Base-by-base conservation (phyloP, 1,140 invertebrate genomes). In the Hormaphis cornu region DNA sequence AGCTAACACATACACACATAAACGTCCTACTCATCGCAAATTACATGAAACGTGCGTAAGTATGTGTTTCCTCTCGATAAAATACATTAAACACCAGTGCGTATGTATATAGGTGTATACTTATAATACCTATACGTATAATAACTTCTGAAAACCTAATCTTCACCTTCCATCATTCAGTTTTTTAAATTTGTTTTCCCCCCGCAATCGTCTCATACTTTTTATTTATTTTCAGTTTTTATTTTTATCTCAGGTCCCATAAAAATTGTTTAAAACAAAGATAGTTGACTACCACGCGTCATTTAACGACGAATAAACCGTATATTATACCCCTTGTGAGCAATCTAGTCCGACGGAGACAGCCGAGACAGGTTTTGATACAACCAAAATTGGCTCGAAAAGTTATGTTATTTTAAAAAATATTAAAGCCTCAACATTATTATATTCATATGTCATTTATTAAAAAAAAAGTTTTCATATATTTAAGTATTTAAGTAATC, bases 21-120 rank as follows among this genome's bases (percentile, higher is more conserved):
- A 5, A 24, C 7, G 33, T 12, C 5, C 20, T 12, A 56, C 33
- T 28, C 10, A n/a, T 26, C 12, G 54, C 24, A n/a, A 22, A 37
- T 58, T 5, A 14, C 4, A 16, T 44, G 26, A n/a, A 61, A 40
- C 40, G 40, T 28, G 24, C 46, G n/a, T 46, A 30, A 7, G 42
- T 14, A 18, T n/a, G 42, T 44, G 42, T 63, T 63, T 63, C 58
- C 40, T 63, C 40, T 63, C 58, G 58, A 63, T 63, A 63, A 63
- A 63, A 63, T 8, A 30, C 40, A 63, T 63, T 63, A 63, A 63
- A 63, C 58, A 46, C 40, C 40, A 20, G 54, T 40, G 54, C 42
- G 14, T 5, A 3, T 14, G 42, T 4, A 14, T 44, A 44, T 44
- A 7, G 3, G 18, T 5, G 5, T 14, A 14, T 44, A 44, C 42